A percentile compares a stretch with the other conserved stretches of the same genome.
Conservation (phyloP, 2,797 vertebrate species). For the Sebastes reedi region DNA sequence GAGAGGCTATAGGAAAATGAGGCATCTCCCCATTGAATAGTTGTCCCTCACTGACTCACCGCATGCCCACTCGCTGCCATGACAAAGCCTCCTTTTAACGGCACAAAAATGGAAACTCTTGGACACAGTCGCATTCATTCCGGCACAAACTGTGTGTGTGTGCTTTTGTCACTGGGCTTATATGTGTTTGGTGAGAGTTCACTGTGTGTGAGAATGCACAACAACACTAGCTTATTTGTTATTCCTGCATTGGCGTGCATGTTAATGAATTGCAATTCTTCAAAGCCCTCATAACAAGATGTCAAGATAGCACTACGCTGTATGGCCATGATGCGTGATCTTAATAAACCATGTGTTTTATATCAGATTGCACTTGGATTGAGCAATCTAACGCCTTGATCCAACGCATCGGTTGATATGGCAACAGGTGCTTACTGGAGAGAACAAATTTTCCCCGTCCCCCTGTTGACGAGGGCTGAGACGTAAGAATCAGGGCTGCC, state of each 20-base stretch:
- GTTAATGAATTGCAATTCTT: conserved; percentile 16
- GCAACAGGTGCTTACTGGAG: conserved; percentile 43
- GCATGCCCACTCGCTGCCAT: conserved; percentile 47
- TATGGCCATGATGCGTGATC: neutral
- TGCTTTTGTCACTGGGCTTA: conserved; percentile 39
- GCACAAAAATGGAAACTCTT: conserved; percentile 49
- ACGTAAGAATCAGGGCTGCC: neutral
- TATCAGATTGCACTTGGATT: conserved; percentile 19
- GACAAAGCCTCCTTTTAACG: conserved; percentile 57
- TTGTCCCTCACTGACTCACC: conserved; percentile 51
- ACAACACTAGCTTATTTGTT: neutral
- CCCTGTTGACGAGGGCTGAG: conserved; percentile 45
- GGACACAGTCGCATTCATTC: conserved; percentile 36
- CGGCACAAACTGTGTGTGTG: conserved; percentile 31
- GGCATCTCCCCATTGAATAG: conserved; percentile 52
- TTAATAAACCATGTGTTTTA: neutral
- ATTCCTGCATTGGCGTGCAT: neutral
- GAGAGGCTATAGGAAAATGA: conserved; percentile 45
- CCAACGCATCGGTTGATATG: conserved; percentile 57
- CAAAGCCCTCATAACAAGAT: conserved; percentile 21
- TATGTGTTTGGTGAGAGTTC: conserved; percentile 2
- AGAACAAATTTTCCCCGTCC: conserved; percentile 31
- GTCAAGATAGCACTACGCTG: neutral
- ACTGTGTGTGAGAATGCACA: neutral
- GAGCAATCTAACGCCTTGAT: conserved; percentile 30